phyloP scores from a whole-genome alignment of 23 tunicate species.

The Trididemnum miniatum region DNA sequence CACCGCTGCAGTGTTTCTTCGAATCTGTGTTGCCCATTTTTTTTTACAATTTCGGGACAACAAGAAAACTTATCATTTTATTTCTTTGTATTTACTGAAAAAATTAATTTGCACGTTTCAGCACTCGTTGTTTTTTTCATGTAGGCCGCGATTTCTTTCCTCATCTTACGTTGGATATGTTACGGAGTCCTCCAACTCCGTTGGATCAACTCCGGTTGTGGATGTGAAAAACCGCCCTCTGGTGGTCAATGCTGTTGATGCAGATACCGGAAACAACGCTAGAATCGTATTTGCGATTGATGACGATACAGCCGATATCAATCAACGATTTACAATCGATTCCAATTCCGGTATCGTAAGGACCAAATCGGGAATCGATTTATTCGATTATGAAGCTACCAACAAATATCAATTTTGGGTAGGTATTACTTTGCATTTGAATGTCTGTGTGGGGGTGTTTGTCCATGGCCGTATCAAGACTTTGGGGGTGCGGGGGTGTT shows the following conservation, averaged over 20 bases:
- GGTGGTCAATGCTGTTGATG: slow-evolving; percentile 47
- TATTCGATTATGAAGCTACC: slow-evolving; percentile 45
- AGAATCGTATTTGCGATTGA: slow-evolving; percentile 28
- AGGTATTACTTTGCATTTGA: too few relatives aligned
- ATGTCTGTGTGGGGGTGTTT: too few relatives aligned
- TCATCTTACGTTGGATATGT: slow-evolving; percentile 31
- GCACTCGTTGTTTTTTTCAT: too few relatives aligned
- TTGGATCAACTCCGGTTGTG: slow-evolving; percentile 19
- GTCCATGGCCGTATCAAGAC: too few relatives aligned
- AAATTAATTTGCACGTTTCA: too few relatives aligned
- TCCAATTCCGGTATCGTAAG: slow-evolving; percentile 39
- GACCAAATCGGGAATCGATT: slow-evolving; percentile 21
- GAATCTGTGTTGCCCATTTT: too few relatives aligned
- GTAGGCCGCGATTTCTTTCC: slow-evolving; percentile 41
- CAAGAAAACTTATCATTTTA: too few relatives aligned
- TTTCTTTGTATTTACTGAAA: too few relatives aligned
- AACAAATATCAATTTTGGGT: slow-evolving; percentile 40
- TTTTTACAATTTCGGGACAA: too few relatives aligned
- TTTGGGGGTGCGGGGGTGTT: too few relatives aligned
- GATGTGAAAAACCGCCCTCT: slow-evolving; percentile 31
- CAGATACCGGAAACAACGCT: slow-evolving; percentile 49
- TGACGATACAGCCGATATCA: slow-evolving; percentile 4
- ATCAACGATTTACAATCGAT: slow-evolving; percentile 34
- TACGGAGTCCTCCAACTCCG: slow-evolving; percentile 31
- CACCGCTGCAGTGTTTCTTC: too few relatives aligned